Conservation (phyloP, 2,797 vertebrate genomes). For the Lithobates sylvaticus region DNA sequence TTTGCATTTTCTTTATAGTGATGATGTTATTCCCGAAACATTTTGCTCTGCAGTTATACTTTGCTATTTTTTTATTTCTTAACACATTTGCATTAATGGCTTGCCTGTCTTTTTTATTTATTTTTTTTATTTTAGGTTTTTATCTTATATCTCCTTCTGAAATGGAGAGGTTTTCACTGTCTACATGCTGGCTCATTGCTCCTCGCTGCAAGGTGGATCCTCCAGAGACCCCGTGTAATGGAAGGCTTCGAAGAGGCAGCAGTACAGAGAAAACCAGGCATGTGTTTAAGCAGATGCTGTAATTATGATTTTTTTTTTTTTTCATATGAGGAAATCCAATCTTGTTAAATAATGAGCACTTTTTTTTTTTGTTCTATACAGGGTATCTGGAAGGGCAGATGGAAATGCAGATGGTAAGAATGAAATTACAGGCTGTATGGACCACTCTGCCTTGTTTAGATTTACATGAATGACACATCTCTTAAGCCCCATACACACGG, state of each 20-base stretch:
- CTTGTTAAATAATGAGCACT: no score
- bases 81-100: no score
- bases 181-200: constrained; percentile 90
- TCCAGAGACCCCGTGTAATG: constrained; percentile 71
- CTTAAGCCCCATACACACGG: no score
- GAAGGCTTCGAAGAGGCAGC: constrained; percentile 48
- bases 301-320: no score
- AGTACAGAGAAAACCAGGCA: constrained; percentile 78
- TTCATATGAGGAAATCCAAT: no score
- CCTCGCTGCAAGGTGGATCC: constrained; percentile 87
- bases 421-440: no score
- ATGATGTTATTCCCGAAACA: no score
- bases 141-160: constrained; percentile 97
- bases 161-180: constrained; percentile 96
- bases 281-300: neutral
- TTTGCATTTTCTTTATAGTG: no score
- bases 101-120: neutral
- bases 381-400: constrained; percentile 15
- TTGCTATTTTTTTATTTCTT: no score
- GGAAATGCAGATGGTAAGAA: constrained; percentile 49
- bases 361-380: constrained; percentile 15
- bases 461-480: no score
- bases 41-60: no score
- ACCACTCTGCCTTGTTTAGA: no score
- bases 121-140: constrained; percentile 84